Percentiles rank a stretch among this genome's conserved stretches.
Conservation (phyloP, 2,113 vertebrate genomes). For the Mobula hypostoma region DNA sequence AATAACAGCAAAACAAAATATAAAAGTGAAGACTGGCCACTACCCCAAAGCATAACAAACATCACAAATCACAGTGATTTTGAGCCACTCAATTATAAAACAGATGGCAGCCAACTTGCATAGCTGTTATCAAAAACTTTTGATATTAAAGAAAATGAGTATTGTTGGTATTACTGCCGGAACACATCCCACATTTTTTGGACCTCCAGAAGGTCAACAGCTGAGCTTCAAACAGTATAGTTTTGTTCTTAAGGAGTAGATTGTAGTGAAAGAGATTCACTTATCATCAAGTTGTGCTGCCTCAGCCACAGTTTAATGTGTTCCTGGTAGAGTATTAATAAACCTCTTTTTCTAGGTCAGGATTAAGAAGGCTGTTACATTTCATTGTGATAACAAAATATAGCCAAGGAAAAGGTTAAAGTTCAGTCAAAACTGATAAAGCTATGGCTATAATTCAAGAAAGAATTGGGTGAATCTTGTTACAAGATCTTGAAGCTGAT, state of each 20-base stretch:
- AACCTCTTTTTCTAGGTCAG: neutral
- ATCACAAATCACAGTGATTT: neutral
- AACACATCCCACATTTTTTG: conserved; percentile 8
- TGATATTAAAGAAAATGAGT: conserved; percentile 20
- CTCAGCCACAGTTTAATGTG: conserved; percentile 5
- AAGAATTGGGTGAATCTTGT: neutral
- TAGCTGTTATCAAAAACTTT: conserved; percentile 17
- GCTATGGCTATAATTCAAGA: neutral
- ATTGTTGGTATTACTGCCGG: neutral
- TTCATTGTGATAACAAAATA: neutral
- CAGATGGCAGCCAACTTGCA: neutral
- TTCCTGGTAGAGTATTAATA: neutral
- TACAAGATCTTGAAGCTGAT: neutral
- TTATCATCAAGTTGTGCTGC: conserved; percentile 1
- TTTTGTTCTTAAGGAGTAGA: conserved; percentile 13
- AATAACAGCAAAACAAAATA: neutral
- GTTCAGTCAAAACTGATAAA: neutral
- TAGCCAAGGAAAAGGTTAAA: neutral
- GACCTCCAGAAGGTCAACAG: conserved; percentile 28
- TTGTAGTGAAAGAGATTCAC: neutral
- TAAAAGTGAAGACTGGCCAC: no score
- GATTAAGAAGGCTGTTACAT: neutral
- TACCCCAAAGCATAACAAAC: neutral
- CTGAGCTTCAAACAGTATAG: conserved; percentile 31
- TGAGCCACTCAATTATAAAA: neutral